phyloP scores from a whole-genome alignment of 2,888 invertebrate species.

The Noctua janthe region DNA sequence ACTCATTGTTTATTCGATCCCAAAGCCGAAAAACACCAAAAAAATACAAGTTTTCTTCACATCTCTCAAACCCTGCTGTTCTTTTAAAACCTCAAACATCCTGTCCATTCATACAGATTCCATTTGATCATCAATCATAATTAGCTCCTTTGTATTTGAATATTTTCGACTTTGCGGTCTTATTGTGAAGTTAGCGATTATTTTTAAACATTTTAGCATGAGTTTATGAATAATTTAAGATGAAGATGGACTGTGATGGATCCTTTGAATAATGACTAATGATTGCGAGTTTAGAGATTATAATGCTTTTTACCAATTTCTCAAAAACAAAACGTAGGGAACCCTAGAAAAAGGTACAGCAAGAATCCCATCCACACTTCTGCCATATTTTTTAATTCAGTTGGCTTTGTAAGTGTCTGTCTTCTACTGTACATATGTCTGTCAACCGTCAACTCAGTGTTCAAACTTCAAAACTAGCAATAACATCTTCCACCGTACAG shows the following conservation, averaged over 20 bases:
- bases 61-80: constrained; percentile 18
- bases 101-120: constrained; percentile 47
- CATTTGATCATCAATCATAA: constrained; percentile 65
- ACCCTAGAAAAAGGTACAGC: too few relatives aligned
- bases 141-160: constrained; percentile 56
- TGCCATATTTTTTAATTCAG: background rate
- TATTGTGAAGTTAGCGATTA: constrained; percentile 12
- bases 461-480: background rate
- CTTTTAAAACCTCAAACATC: constrained; percentile 39
- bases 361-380: background rate
- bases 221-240: constrained; percentile 34
- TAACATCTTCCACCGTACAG: background rate
- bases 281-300: background rate
- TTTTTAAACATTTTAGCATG: constrained; percentile 38
- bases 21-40: background rate
- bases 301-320: background rate
- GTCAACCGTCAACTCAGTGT: background rate
- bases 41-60: background rate
- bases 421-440: background rate
- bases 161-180: constrained; percentile 27
- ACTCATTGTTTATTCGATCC: background rate
- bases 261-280: constrained; percentile 14
- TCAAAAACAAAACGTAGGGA: background rate
- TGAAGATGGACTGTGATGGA: constrained; percentile 15
- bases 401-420: background rate